Evolutionary conservation across 2,113 vertebrate species (phyloP), one percentile per base, ranked within the genome.

Genomic region (Aptenodytes patagonicus): DNA sequence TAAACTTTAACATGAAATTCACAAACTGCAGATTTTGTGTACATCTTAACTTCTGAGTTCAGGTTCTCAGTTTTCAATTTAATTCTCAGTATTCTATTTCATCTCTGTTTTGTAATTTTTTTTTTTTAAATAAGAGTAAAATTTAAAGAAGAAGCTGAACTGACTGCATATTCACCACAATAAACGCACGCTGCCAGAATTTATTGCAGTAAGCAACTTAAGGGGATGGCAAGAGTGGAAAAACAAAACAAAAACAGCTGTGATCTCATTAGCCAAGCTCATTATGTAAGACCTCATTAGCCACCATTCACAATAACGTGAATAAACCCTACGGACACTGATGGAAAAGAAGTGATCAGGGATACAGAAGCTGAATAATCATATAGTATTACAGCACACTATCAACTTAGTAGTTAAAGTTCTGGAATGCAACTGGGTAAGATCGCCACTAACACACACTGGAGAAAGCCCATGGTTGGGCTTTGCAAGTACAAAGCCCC

Each of bases 251-350:
- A 93, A 91, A 85, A 1, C 95, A 97, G 89, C 89, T 95, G 84
- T 85, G 97, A 95, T 95, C 97, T 97, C 91, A 97, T 97, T 97
- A 97, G 86, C 96, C 97, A 95, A 97, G 92, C 91, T 80, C 80
- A 95, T 97, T 97, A 96, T 95, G 90, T 88, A 97, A 97, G 95
- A 94, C 93, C 84, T 93, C 95, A 94, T 96, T 88, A 96, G 94
- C 93, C 89, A 95, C 87, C 93, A 82, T 54, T 47, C 81, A 95
- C 68, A 83, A 44, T 54, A 91, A 93, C 5, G 5, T 65, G 68
- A 91, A 78, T 44, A 91, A 85, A 88, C 40, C 52, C 72, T 90
- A 94, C 8, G 6, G 78, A 88, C 36, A 51, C 28, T 58, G 46
- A 75, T 79, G 47, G 87, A 89, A 83, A 78, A 14, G 28, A 89